Evolutionary conservation across 1,140 invertebrate species (phyloP).

Genomic region (Rhopalosiphum padi): DNA sequence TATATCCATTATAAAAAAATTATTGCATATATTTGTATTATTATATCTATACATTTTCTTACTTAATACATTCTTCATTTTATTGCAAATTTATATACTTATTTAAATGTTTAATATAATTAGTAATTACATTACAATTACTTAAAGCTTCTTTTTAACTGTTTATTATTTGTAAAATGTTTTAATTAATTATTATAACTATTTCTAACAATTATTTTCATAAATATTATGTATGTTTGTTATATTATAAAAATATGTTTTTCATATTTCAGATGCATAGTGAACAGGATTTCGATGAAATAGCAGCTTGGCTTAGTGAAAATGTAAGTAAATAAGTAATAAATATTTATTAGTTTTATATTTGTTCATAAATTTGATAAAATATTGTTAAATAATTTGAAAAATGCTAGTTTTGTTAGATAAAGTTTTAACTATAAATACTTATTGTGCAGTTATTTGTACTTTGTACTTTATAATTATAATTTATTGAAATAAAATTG

Average conservation of each 20-base stretch:
- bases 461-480: too few species aligned
- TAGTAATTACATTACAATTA: background rate
- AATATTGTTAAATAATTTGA: background rate
- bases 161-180: background rate
- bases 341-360: background rate
- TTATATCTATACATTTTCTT: background rate
- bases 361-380: background rate
- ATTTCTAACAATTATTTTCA: background rate
- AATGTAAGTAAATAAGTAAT: slow-evolving; percentile 32
- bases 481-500: too few species aligned
- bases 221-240: background rate
- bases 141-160: background rate
- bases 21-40: background rate
- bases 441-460: too few species aligned
- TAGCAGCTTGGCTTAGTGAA: slow-evolving; percentile 87
- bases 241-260: slow-evolving; percentile 41
- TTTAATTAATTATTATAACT: background rate
- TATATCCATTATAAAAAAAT: background rate
- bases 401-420: background rate
- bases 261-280: slow-evolving; percentile 70
- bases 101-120: background rate
- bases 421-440: background rate
- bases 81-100: background rate
- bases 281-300: slow-evolving; percentile 91
- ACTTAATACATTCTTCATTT: background rate